Evolutionary conservation across 53 echinoderm and acorn worm genomes (phyloP).

Genomic region (Patiria pectinifera): DNA sequence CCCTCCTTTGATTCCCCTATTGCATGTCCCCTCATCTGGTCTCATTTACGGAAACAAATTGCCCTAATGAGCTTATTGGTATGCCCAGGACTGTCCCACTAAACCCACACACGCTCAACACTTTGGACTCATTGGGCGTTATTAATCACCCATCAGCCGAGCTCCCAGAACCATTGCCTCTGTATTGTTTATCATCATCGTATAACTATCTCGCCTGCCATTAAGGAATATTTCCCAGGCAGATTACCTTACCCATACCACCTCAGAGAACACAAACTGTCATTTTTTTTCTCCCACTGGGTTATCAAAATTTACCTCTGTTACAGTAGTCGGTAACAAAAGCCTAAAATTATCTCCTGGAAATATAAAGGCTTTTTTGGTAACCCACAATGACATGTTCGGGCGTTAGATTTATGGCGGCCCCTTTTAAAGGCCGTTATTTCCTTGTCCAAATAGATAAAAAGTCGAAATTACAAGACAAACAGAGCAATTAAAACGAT

Average conservation of each 20-base stretch:
- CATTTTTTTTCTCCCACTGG: background rate
- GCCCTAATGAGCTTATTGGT: conserved; percentile 36
- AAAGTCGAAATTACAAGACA: conserved; percentile 35
- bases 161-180: background rate
- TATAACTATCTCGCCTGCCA: background rate
- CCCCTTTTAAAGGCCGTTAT: conserved; percentile 15
- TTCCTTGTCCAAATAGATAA: conserved; percentile 25
- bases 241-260: background rate
- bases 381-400: background rate
- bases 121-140: conserved; percentile 39
- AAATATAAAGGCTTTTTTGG: background rate
- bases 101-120: conserved; percentile 43
- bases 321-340: background rate
- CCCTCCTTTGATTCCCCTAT: background rate
- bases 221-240: background rate
- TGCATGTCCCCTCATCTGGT: background rate
- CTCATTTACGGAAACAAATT: conserved; percentile 53
- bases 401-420: conserved; percentile 35
- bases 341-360: conserved; percentile 13
- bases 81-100: background rate
- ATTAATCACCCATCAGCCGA: conserved; percentile 33
- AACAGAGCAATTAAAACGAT: conserved; percentile 63
- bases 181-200: conserved; percentile 25
- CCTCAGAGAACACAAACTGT: background rate
- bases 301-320: background rate